phyloP scores from a whole-genome alignment of 2,797 vertebrate species.

The Phaenicophaeus curvirostris region DNA sequence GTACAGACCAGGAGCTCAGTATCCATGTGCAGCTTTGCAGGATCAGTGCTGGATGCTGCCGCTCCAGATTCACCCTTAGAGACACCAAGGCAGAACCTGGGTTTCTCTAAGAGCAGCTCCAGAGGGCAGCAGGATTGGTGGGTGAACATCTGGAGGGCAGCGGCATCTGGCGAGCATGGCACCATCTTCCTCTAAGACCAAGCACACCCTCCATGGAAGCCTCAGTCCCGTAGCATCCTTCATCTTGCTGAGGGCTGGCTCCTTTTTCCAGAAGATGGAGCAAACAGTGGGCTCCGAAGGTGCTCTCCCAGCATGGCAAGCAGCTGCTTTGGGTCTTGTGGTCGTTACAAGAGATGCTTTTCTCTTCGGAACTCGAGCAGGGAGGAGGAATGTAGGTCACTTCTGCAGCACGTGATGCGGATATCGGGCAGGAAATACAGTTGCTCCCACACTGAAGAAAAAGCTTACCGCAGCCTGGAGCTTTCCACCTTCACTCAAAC shows the following conservation, averaged over 20 bases:
- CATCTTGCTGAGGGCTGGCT: background rate
- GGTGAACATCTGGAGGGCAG: background rate
- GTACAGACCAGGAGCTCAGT: background rate
- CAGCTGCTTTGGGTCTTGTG: background rate
- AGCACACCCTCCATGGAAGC: background rate
- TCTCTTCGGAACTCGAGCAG: background rate
- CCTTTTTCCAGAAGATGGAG: background rate
- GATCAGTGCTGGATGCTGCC: background rate
- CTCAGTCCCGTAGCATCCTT: background rate
- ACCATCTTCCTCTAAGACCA: background rate
- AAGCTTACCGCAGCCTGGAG: conserved; percentile 51
- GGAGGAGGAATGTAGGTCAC: conserved; percentile 56
- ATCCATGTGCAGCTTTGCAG: background rate
- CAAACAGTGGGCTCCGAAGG: background rate
- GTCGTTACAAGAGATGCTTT: background rate
- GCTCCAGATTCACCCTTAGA: accelerated
- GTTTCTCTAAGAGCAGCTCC: background rate
- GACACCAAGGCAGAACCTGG: background rate
- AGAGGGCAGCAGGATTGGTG: background rate
- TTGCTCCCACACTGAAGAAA: conserved; percentile 66
- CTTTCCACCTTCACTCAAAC: conserved; percentile 68
- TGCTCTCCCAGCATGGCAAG: background rate
- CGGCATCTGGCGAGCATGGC: background rate
- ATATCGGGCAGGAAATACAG: conserved; percentile 75
- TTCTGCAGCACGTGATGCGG: conserved; percentile 30